Evolutionary conservation across 2,888 invertebrate species (phyloP).

Genomic region (Microplitis manilae): DNA sequence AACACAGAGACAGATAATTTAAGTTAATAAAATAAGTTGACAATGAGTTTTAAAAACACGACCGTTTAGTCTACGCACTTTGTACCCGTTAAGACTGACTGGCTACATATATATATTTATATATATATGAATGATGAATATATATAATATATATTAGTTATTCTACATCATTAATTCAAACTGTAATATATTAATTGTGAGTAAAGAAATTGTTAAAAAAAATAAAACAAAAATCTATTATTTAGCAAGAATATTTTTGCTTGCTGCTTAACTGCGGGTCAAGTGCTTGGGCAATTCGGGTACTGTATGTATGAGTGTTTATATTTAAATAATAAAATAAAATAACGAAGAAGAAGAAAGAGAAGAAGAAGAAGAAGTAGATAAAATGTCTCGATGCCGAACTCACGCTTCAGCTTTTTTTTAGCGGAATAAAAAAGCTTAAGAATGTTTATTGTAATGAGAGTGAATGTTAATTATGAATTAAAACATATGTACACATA

Average conservation of each 20-base stretch:
- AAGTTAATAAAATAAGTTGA: no score
- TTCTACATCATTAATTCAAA: conserved; percentile 29
- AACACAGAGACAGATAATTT: conserved; percentile 10
- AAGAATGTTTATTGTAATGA: conserved; percentile 33
- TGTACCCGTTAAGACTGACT: conserved; percentile 69
- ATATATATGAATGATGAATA: conserved; percentile 60
- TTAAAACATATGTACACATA: conserved; percentile 5
- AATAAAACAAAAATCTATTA: conserved; percentile 59
- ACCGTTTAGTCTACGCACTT: conserved; percentile 67
- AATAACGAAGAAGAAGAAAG: conserved; percentile 27
- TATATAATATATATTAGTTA: conserved; percentile 55
- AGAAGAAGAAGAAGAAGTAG: conserved; percentile 43
- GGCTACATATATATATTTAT: conserved; percentile 57
- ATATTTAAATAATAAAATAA: conserved; percentile 15
- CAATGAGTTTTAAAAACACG: conserved; percentile 31
- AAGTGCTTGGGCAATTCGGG: conserved; percentile 67
- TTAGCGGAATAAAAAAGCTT: conserved; percentile 24
- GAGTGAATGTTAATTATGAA: background rate
- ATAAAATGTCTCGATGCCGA: conserved; percentile 22
- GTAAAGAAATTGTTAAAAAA: conserved; percentile 2
- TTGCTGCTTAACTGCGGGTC: conserved; percentile 64
- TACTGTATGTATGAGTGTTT: conserved; percentile 47
- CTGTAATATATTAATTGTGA: background rate
- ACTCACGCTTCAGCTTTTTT: background rate
- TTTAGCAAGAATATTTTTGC: conserved; percentile 9